Evolutionary conservation across 64 coral and sea anemone species (phyloP), one percentile per base, ranked within the genome.

Genomic region (Pachyseris speciosa): DNA sequence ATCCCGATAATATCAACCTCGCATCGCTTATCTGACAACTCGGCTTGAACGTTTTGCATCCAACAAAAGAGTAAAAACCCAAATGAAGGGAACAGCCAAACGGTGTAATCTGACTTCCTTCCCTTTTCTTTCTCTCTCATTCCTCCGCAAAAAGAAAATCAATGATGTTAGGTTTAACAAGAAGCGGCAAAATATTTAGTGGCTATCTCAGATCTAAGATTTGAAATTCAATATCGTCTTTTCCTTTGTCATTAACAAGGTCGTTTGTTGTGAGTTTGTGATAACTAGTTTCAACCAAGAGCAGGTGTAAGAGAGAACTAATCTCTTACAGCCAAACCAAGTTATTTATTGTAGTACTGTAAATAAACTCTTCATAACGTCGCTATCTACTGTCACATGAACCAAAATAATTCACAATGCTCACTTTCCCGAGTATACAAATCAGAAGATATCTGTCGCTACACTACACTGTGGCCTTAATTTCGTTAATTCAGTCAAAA

Each of bases 351-450:
- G 51, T 39, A 63, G 13, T 16, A 53, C n/a, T 9, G 22, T 81
- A 81, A 81, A 81, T 81, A 81, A 61, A 63, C 53, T 25, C 33
- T 81, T 81, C 28, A 81, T 37, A 39, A 60, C 25, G 51, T 81
- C 53, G 52, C 33, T 2, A 2, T 81, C 53, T 2, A 40, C 77
- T 81, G 77, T 61, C 77, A 81, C 9, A 1, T 12, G 4, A 79
- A 39, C 31, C 10, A 60, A 63, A 81, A 39, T 9, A 81, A 37
- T 10, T 1, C 53, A 12, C 37, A 40, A 60, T 81, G 34, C 40
- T 58, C 32, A 25, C 10, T 24, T 61, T 61, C 12, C 0, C 75
- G 31, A 79, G 58, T 57, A 37, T 57, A 20, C 19, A 10, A 16
- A 55, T 20, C 71, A 28, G n/a, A 49, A n/a, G n/a, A n/a, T n/a